Evolutionary conservation across 2,888 invertebrate species (phyloP).

Genomic region (Hypomecis atomaria): DNA sequence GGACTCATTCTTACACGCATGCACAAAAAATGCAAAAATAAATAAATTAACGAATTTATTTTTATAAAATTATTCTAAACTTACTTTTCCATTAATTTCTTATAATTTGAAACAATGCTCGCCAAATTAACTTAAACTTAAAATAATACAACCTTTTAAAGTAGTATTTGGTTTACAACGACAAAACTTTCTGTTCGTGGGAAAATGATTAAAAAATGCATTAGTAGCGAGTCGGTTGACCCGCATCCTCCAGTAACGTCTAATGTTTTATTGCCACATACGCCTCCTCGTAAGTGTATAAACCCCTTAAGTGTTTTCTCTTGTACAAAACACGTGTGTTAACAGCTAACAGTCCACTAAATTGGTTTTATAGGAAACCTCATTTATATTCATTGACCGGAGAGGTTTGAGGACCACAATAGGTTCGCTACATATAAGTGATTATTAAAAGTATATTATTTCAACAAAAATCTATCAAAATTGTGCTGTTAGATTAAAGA

Average conservation of each 20-base stretch:
- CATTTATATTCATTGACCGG: constrained; percentile 31
- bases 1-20: too few species aligned
- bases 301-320: constrained; percentile 67
- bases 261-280: constrained; percentile 54
- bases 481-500: background rate
- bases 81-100: too few species aligned
- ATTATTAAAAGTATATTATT: background rate
- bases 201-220: constrained; percentile 42
- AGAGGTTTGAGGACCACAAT: constrained; percentile 27
- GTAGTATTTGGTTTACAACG: too few species aligned
- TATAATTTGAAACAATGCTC: too few species aligned
- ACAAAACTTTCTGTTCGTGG: constrained; percentile 32
- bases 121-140: too few species aligned
- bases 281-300: constrained; percentile 32
- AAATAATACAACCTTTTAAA: too few species aligned
- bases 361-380: constrained; percentile 32
- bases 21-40: too few species aligned
- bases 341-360: constrained; percentile 23
- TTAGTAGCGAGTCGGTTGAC: constrained; percentile 66
- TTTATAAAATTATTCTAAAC: too few species aligned
- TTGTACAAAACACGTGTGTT: constrained; percentile 66
- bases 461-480: constrained; percentile 8
- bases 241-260: constrained; percentile 74
- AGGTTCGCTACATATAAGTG: constrained; percentile 11
- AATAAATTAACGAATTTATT: too few species aligned